These are phyloP conservation scores for Vombatus ursinus DNA, from an alignment of 2,113 vertebrate genomes.

Conservation along the genomic window DNA sequence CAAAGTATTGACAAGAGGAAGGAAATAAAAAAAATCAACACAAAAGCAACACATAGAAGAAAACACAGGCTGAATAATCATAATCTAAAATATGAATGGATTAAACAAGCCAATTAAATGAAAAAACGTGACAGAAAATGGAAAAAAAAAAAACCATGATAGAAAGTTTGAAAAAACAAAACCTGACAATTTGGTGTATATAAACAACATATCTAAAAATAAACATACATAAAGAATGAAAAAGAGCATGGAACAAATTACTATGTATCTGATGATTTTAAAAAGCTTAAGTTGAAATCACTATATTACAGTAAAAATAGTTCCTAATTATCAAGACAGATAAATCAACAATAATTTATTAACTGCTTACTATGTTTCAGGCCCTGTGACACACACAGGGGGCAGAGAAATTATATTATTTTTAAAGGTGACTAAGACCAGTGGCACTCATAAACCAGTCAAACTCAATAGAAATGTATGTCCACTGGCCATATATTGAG, in stretches of 20 bases:
- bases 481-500: too few relatives aligned
- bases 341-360: not conserved
- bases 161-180: not conserved
- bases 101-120: not conserved
- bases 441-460: not conserved
- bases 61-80: not conserved
- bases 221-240: not conserved
- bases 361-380: not conserved
- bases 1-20: not conserved
- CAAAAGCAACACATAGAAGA: not conserved
- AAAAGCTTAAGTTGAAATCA: not conserved
- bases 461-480: not conserved
- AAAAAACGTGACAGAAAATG: not conserved
- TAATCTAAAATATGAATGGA: not conserved
- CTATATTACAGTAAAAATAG: not conserved
- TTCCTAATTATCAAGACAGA: not conserved
- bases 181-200: not conserved
- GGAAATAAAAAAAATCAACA: not conserved
- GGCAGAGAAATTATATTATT: not conserved
- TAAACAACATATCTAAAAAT: not conserved
- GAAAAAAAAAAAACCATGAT: not conserved
- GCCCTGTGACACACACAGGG: not conserved
- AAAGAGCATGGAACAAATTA: not conserved
- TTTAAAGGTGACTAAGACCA: not conserved
- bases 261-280: not conserved